Evolutionary conservation across 2,888 invertebrate species (phyloP).

Genomic region (Penaeus monodon): DNA sequence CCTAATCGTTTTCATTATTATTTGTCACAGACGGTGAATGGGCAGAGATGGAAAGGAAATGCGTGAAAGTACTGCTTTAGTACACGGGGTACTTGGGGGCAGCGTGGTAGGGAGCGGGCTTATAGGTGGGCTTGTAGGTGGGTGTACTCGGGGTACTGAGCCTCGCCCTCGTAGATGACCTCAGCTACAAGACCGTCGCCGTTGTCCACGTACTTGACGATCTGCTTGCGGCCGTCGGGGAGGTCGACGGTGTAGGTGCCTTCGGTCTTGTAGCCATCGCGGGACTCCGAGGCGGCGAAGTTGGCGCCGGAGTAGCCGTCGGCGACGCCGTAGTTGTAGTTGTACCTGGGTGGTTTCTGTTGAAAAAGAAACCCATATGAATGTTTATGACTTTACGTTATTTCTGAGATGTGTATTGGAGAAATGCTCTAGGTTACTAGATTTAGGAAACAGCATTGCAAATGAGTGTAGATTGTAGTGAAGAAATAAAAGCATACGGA

Average conservation of each 20-base stretch:
- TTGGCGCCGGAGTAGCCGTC: constrained; percentile 35
- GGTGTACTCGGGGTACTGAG: constrained; percentile 36
- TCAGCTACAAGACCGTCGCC: constrained; percentile 48
- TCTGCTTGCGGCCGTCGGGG: constrained; percentile 51
- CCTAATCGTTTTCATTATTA: no score
- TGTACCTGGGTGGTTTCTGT: constrained; percentile 16
- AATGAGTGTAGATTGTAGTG: no score
- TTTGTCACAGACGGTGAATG: no score
- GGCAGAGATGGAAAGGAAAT: no score
- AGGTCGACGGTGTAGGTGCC: constrained; percentile 45
- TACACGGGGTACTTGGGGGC: constrained; percentile 17
- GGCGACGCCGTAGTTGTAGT: constrained; percentile 28
- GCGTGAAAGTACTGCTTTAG: background rate
- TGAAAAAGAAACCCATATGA: no score
- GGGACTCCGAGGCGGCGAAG: constrained; percentile 15
- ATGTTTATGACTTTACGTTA: no score
- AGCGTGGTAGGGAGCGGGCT: constrained; percentile 23
- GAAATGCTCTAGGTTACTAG: background rate
- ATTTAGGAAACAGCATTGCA: background rate
- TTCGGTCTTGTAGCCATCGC: constrained; percentile 32
- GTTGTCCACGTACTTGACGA: constrained; percentile 44
- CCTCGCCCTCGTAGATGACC: constrained; percentile 50
- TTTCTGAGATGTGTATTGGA: background rate
- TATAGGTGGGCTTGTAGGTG: constrained; percentile 13
- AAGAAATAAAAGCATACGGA: background rate